Base-by-base conservation (phyloP, 53 echinoderm and acorn worm species). In the Apostichopus leukothele region DNA sequence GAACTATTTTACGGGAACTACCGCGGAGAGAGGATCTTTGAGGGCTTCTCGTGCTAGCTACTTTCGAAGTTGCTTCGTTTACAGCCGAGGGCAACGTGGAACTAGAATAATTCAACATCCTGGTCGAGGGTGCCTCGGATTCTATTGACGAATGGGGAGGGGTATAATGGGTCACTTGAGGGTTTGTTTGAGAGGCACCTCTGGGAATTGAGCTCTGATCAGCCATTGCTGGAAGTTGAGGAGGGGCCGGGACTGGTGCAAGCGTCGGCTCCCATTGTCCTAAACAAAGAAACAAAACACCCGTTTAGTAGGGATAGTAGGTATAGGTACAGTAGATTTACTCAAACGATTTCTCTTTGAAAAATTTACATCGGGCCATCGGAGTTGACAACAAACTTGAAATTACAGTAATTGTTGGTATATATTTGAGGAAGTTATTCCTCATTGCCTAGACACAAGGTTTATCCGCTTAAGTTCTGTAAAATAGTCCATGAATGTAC, bases 261-360 rank as follows among this genome's bases (percentile, higher is more conserved):
- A 71, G 14, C 71, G 21, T 18, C 71, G 13, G n/a, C 18, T 71
- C 71, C 71, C 71, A 71, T n/a, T 71, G 20, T 71, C 71, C 71
- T 71, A 71, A 71, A 71, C 71, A 71, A 71, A 71, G 71, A 71
- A 71, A 71, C 20, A 19, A 71, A 71, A 71, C 71, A 71, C 71
- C 71, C 5, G 18, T 71, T 57, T 57, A 7, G 10, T 57, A 57
- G 57, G 10, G 57, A 57, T 10, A 7, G 10, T 57, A 57, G 57
- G 10, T 8, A 57, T 10, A 39, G 39, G 25, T 1, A 25, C 25
- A 25, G 25, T 25, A 25, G 25, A 39, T 39, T 27, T 39, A 39
- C 39, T 39, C 39, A 39, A 39, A 39, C 39, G 39, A 39, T 3
- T 39, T 39, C 2, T 39, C 39, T 39, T 39, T 39, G 39, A 39